Base-by-base conservation (phyloP, 2,113 vertebrate species). In the Leptocoma aspasia region DNA sequence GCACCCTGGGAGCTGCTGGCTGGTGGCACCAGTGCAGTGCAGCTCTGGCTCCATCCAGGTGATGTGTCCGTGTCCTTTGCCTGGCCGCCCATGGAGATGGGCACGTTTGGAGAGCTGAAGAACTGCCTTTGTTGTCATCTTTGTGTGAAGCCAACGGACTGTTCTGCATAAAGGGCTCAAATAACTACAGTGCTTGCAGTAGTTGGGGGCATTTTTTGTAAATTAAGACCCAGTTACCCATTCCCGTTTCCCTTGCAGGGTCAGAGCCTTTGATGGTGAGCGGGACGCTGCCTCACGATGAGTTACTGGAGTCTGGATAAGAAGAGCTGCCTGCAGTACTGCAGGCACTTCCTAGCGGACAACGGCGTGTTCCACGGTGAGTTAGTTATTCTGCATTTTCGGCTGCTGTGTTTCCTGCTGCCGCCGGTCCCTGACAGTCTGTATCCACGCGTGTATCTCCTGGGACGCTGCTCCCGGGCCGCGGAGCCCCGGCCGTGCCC, bases 301-400 rank as follows among this genome's bases (percentile, higher is more conserved):
- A 99, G 98, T 94, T 98, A 98, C 97, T 98, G 98, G 98, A 98
- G 98, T 84, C 94, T 97, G 95, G 98, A 98, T 92, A 98, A 97
- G 92, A 98, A 97, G 84, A 97, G 91, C 85, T 97, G 98, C 28
- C 97, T 98, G 75, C 99, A 98, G 93, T 99, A 99, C 96, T 98
- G 98, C 94, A 92, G 99, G 39, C 99, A 99, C 97, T 99, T 99
- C 96, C 97, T 99, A 27, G 98, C 98, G 71, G 99, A 99, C 98
- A 99, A 99, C 91, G 98, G 99, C 17, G 97, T 91, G 44, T 99
- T 99, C 96, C 99, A 99, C 6, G 98, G 99, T 99, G 97, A 98
- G 97, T 87, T 14, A 0, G 16, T 11, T 16, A 4, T 6, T 2
- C 30, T 11, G 19, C 6, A 0, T 19, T 10, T 35, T 39, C 21